Evolutionary conservation across 2,113 vertebrate genomes (phyloP).

Genomic region (Chlamydotis undulata): DNA sequence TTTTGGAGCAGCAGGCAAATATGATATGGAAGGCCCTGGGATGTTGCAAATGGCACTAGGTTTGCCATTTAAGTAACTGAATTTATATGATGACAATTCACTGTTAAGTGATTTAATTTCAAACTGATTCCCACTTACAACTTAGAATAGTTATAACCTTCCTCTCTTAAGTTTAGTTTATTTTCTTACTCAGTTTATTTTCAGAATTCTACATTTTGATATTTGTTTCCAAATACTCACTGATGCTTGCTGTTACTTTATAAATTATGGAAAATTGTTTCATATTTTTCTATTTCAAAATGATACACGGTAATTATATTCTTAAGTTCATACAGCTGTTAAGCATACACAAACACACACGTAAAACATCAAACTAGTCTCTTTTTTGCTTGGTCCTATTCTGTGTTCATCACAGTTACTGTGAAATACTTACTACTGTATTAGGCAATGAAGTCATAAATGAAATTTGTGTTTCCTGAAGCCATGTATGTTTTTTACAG

Average conservation of each 20-base stretch:
- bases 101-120: neutral
- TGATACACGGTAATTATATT: neutral
- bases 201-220: neutral
- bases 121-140: neutral
- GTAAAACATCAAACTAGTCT: neutral
- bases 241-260: neutral
- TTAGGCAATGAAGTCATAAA: neutral
- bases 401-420: neutral
- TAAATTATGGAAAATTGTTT: neutral
- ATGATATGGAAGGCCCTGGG: neutral
- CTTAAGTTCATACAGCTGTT: neutral
- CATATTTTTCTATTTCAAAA: neutral
- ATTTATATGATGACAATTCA: neutral
- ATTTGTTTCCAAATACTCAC: neutral
- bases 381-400: neutral
- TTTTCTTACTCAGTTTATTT: neutral
- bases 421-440: neutral
- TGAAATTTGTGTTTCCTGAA: neutral
- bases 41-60: neutral
- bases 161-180: neutral
- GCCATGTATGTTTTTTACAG: neutral
- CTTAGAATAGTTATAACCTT: neutral
- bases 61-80: neutral
- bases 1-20: neutral
- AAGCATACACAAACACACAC: neutral